phyloP scores from a whole-genome alignment of 1,140 invertebrate genomes.

The Bombus confusus region DNA sequence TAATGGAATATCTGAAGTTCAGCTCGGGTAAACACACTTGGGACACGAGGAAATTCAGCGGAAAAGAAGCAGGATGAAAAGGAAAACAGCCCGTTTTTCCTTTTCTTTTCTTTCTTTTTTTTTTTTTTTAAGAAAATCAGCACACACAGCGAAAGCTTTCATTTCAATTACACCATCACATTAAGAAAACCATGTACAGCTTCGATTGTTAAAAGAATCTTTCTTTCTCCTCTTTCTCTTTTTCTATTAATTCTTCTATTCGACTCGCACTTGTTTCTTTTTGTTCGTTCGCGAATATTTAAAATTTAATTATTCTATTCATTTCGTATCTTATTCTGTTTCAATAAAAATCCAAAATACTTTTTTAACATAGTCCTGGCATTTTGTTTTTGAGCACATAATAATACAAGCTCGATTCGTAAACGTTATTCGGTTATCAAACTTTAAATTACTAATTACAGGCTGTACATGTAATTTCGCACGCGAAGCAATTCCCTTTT shows the following conservation, averaged over 20 bases:
- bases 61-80: slow-evolving; percentile 27
- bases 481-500: not conserved
- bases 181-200: not conserved
- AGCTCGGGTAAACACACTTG: slow-evolving; percentile 63
- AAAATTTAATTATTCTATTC: not conserved
- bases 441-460: slow-evolving; percentile 15
- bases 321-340: too few relatives aligned
- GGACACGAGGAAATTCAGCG: slow-evolving; percentile 51
- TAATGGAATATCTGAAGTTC: slow-evolving; percentile 73
- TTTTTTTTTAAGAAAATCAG: not conserved
- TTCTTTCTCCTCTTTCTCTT: not conserved
- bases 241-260: not conserved
- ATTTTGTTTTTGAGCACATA: not conserved
- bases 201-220: not conserved
- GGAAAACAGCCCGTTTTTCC: not conserved
- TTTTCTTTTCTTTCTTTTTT: not conserved
- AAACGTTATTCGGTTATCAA: not conserved
- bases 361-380: too few relatives aligned
- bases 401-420: not conserved
- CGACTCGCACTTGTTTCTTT: not conserved
- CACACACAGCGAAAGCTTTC: slow-evolving; percentile 54
- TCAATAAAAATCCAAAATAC: too few relatives aligned
- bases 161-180: slow-evolving; percentile 64
- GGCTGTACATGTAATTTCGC: not conserved
- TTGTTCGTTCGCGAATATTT: not conserved